phyloP scores from a whole-genome alignment of 2,113 vertebrate species.

The Camelus bactrianus region DNA sequence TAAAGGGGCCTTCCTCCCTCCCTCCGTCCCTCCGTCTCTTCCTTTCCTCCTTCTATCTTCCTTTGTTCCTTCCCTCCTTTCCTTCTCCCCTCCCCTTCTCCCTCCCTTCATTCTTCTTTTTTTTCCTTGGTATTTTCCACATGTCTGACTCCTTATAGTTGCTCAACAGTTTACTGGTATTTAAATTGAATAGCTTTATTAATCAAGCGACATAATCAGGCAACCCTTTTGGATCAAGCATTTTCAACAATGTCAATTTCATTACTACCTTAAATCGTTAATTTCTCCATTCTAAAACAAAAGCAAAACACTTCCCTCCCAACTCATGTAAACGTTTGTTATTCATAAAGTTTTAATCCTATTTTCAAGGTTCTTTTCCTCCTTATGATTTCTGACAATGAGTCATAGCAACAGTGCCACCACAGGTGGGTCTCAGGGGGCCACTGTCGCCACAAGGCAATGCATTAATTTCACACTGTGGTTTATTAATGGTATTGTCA shows the following conservation, averaged over 20 bases:
- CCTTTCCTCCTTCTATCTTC: not conserved
- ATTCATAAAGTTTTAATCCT: constrained; percentile 23
- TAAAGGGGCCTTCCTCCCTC: not conserved
- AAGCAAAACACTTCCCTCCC: not conserved
- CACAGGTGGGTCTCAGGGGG: not conserved
- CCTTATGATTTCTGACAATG: not conserved
- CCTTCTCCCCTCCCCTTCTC: too few species aligned
- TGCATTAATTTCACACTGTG: constrained; percentile 68
- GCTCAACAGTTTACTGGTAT: not conserved
- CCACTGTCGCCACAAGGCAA: not conserved
- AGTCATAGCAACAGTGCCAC: constrained; percentile 26
- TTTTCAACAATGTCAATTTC: not conserved
- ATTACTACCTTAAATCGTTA: not conserved
- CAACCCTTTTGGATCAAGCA: not conserved
- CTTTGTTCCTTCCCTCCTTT: not conserved
- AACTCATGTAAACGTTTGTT: not conserved
- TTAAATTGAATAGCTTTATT: constrained; percentile 5
- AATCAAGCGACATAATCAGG: not conserved
- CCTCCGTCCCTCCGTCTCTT: not conserved
- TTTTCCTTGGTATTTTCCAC: not conserved
- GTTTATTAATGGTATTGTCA: constrained; percentile 58
- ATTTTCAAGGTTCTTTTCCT: constrained; percentile 54
- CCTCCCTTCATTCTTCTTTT: not conserved
- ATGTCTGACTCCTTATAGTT: not conserved
- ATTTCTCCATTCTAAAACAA: constrained; percentile 3